phyloP scores from a whole-genome alignment of 2,797 vertebrate genomes.

The Cyclopterus lumpus region DNA sequence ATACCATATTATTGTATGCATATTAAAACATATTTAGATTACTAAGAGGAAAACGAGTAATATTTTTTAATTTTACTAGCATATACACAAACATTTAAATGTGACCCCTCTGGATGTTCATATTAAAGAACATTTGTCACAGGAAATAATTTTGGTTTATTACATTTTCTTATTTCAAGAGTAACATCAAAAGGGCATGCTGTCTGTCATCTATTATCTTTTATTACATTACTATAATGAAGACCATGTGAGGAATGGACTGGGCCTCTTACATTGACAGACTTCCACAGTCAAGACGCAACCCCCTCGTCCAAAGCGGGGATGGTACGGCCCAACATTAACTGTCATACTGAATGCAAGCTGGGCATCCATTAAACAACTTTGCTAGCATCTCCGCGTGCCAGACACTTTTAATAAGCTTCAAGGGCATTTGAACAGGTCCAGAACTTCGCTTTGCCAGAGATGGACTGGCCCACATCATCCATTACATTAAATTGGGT shows the following conservation, averaged over 20 bases:
- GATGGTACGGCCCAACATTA: conserved; percentile 78
- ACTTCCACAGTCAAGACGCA: conserved; percentile 51
- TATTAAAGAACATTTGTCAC: conserved; percentile 27
- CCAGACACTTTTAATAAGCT: conserved; percentile 88
- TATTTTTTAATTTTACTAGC: neutral
- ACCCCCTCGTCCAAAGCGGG: conserved; percentile 61
- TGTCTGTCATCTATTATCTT: conserved; percentile 42
- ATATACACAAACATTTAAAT: conserved; percentile 12
- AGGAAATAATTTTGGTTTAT: conserved; percentile 13
- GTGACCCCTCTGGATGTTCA: conserved; percentile 2
- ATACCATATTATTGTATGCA: neutral
- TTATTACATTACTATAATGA: conserved; percentile 43
- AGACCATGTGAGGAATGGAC: conserved; percentile 41
- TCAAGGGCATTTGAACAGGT: conserved; percentile 87
- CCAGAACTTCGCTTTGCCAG: conserved; percentile 86
- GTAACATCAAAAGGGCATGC: conserved; percentile 42
- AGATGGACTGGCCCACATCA: conserved; percentile 86
- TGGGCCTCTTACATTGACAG: conserved; percentile 24
- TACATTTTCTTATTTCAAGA: conserved; percentile 24
- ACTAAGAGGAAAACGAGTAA: neutral
- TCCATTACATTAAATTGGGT: conserved; percentile 90
- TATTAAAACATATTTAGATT: neutral
- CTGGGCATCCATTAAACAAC: conserved; percentile 84
- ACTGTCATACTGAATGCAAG: conserved; percentile 82
- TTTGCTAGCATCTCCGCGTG: conserved; percentile 82